Percentiles rank a stretch among this genome's conserved stretches.
These are phyloP conservation scores for Hapalemur alaotrensis DNA, from an alignment of 2,797 vertebrate species.

Conservation along the genomic window DNA sequence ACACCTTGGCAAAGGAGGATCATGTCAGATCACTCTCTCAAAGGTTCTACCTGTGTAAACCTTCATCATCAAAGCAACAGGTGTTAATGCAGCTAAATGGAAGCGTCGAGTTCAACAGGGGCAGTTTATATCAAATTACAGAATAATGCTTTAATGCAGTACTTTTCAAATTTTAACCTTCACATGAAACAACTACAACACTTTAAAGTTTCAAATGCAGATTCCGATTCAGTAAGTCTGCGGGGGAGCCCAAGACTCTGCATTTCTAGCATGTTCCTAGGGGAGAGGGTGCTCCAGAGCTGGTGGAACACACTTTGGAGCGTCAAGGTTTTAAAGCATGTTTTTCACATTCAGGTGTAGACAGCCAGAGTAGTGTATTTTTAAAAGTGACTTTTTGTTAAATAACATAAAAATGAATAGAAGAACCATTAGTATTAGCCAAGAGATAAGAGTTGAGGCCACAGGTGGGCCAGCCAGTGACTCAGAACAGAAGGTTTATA, in stretches of 20 bases:
- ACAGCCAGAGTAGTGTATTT: background rate
- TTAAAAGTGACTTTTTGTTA: conserved; percentile 6
- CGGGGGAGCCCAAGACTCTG: background rate
- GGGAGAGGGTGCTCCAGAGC: background rate
- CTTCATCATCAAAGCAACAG: background rate
- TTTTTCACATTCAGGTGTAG: background rate
- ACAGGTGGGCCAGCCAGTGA: background rate
- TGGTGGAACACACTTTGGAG: background rate
- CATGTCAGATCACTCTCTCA: background rate
- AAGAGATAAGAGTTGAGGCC: background rate
- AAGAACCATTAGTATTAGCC: background rate
- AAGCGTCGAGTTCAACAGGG: background rate
- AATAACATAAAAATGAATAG: background rate
- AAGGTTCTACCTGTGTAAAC: background rate
- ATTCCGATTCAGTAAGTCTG: background rate
- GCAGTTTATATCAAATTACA: background rate
- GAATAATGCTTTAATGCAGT: background rate
- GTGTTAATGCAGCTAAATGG: background rate
- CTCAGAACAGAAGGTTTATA: background rate
- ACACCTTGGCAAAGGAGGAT: conserved; percentile 19
- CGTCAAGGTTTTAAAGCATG: background rate
- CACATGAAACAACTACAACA: background rate
- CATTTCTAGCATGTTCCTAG: background rate
- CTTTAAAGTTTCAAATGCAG: background rate
- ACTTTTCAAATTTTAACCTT: background rate